Evolutionary conservation across 2,113 vertebrate species (phyloP).

Genomic region (Callopanchax toddi): DNA sequence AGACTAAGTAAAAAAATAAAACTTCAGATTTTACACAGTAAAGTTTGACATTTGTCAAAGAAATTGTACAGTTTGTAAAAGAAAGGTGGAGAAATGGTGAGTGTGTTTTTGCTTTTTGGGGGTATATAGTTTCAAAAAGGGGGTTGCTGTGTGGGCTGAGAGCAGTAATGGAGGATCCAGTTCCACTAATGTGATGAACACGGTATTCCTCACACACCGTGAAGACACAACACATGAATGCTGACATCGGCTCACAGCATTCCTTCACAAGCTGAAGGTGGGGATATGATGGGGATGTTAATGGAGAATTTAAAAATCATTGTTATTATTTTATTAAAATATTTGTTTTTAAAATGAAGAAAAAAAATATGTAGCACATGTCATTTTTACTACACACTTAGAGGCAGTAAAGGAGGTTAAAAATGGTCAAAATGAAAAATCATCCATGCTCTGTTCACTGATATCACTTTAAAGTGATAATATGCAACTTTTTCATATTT

Average conservation of each 20-base stretch:
- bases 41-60: not conserved
- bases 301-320: too few species aligned
- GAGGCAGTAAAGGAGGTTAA: too few species aligned
- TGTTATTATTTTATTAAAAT: too few species aligned
- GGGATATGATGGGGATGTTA: constrained; percentile 9
- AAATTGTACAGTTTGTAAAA: not conserved
- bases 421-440: too few species aligned
- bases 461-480: too few species aligned
- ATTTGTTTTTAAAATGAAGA: too few species aligned
- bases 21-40: not conserved
- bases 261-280: constrained; percentile 40
- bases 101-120: constrained; percentile 50
- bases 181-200: constrained; percentile 75
- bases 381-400: too few species aligned
- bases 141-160: constrained; percentile 66
- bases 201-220: constrained; percentile 69
- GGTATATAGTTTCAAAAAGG: constrained; percentile 64
- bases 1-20: too few species aligned
- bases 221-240: constrained; percentile 46
- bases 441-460: too few species aligned
- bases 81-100: constrained; percentile 13
- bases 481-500: too few species aligned
- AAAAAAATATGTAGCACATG: too few species aligned
- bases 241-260: constrained; percentile 28
- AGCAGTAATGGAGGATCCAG: constrained; percentile 69